Conservation (phyloP, 2,888 invertebrate genomes). For the Sphaerophoria taeniata region DNA sequence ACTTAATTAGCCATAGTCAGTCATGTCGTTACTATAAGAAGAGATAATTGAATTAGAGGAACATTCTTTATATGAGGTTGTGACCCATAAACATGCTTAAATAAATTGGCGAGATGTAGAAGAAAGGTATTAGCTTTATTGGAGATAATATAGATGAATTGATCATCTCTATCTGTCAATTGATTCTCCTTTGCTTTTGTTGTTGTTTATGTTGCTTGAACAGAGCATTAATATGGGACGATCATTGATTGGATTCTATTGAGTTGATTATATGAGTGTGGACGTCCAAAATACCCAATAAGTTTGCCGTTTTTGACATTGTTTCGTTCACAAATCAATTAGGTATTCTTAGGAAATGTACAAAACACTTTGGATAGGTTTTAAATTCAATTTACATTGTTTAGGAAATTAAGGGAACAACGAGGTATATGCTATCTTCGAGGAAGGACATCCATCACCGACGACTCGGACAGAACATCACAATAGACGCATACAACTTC, state of each 20-base stretch:
- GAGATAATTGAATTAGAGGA: conserved; percentile 52
- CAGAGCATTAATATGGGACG: not conserved
- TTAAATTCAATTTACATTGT: no score
- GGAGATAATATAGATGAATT: conserved; percentile 8
- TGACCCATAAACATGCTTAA: conserved; percentile 36
- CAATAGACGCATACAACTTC: no score
- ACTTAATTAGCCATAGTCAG: conserved; percentile 44
- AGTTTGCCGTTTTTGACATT: conserved; percentile 12
- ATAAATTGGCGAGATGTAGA: not conserved
- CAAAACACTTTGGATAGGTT: no score
- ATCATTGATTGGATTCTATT: conserved; percentile 17
- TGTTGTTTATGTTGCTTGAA: not conserved
- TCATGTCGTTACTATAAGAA: conserved; percentile 27
- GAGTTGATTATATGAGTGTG: not conserved
- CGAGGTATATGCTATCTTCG: no score
- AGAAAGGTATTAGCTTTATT: conserved; percentile 16
- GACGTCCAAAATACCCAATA: not conserved
- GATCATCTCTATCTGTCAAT: conserved; percentile 31
- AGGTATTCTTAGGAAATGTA: not conserved
- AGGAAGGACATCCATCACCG: no score
- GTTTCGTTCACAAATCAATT: not conserved
- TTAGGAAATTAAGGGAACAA: no score
- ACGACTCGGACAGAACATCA: no score
- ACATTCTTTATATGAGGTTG: conserved; percentile 37
- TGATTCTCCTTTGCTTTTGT: not conserved